These are phyloP conservation scores for Tyrophagus putrescentiae DNA, from an alignment of 1,140 invertebrate genomes.

Conservation along the genomic window DNA sequence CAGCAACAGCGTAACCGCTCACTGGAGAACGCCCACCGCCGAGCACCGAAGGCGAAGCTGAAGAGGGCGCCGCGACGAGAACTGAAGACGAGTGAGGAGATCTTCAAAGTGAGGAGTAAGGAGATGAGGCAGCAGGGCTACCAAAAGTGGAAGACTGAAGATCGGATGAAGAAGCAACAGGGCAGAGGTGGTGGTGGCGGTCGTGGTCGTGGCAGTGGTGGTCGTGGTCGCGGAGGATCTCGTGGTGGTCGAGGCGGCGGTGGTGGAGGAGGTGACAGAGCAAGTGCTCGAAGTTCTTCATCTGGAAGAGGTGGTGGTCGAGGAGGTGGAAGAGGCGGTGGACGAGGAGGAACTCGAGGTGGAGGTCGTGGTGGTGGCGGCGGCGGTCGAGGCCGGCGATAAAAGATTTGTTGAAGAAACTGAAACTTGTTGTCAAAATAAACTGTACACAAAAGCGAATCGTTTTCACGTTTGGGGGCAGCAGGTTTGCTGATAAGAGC, in stretches of 20 bases:
- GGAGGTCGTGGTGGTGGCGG: not conserved
- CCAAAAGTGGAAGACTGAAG: slow-evolving; percentile 27
- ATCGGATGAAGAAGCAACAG: slow-evolving; percentile 5
- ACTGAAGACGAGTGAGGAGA: slow-evolving; percentile 50
- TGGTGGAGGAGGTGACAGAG: slow-evolving; percentile 14
- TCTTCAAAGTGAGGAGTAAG: slow-evolving; percentile 47
- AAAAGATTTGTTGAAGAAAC: no score
- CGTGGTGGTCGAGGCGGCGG: slow-evolving; percentile 32
- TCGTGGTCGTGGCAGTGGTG: not conserved
- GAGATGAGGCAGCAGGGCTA: slow-evolving; percentile 39
- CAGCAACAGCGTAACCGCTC: slow-evolving; percentile 22
- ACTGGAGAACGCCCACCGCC: slow-evolving; percentile 22
- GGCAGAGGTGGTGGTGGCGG: not conserved
- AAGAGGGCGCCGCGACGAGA: slow-evolving; percentile 37
- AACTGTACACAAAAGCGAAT: no score
- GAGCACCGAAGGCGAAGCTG: slow-evolving; percentile 28
- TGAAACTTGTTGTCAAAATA: no score
- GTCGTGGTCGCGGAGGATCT: slow-evolving; percentile 23
- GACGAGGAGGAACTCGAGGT: slow-evolving; percentile 2
- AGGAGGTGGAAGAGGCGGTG: not conserved
- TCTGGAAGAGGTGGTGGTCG: slow-evolving; percentile 1
- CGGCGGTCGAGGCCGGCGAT: no score
- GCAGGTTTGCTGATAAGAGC: no score
- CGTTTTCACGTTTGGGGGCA: no score
- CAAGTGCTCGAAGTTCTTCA: not conserved